Evolutionary conservation across 2,797 vertebrate genomes (phyloP).

Genomic region (Dipus sagitta): DNA sequence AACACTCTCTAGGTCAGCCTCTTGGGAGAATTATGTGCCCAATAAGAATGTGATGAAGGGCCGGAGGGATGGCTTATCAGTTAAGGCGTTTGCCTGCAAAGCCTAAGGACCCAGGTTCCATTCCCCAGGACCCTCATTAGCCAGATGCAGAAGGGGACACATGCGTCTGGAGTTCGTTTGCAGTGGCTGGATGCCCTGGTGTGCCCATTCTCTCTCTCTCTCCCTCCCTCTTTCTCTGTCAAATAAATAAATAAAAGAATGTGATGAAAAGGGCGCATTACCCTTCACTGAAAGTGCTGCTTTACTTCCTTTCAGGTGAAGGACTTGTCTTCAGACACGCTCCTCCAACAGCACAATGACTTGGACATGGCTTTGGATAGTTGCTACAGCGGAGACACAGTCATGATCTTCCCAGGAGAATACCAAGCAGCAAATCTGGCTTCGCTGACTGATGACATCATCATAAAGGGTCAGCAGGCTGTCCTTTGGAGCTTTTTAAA

Average conservation of each 20-base stretch:
- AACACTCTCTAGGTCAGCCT: background rate
- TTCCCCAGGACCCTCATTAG: no score
- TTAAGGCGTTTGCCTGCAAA: no score
- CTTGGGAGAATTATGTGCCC: background rate
- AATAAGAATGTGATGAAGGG: background rate
- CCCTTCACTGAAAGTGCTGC: background rate
- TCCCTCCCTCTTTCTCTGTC: no score
- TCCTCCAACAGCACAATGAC: constrained; percentile 81
- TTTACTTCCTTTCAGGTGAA: constrained; percentile 71
- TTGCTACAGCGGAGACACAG: constrained; percentile 83
- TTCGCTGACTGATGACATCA: constrained; percentile 85
- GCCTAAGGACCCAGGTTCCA: no score
- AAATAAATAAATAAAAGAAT: background rate
- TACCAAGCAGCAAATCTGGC: constrained; percentile 82
- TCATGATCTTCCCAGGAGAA: constrained; percentile 84
- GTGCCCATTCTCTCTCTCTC: no score
- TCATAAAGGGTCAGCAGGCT: constrained; percentile 80
- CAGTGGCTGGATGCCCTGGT: no score
- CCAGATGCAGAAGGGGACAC: no score
- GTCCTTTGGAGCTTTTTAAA: constrained; percentile 38
- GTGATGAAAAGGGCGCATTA: constrained; percentile 28
- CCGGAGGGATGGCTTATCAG: no score
- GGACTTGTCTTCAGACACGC: constrained; percentile 79
- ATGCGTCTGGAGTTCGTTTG: no score
- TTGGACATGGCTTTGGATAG: constrained; percentile 82